Conservation (phyloP, 2,888 invertebrate species). For the Rhagophthalmus giganteus region DNA sequence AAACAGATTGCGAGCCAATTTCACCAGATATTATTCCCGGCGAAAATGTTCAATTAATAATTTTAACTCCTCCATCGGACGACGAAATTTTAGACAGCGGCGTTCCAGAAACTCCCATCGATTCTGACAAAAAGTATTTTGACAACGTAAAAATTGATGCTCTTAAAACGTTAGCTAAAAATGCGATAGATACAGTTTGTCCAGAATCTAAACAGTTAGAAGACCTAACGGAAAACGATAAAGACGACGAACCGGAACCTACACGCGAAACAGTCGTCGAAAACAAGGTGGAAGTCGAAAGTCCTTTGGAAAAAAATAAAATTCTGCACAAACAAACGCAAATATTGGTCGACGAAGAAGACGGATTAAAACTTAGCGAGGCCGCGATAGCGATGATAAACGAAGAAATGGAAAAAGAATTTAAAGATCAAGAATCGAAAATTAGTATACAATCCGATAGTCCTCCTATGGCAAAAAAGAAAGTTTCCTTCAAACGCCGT, state of each 20-base stretch:
- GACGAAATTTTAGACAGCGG: slow-evolving; percentile 49
- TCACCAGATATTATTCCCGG: slow-evolving; percentile 32
- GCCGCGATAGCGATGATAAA: slow-evolving; percentile 36
- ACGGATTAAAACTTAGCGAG: slow-evolving; percentile 48
- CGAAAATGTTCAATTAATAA: slow-evolving; percentile 49
- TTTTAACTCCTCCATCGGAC: slow-evolving; percentile 53
- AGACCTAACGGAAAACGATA: slow-evolving; percentile 19
- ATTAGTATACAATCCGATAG: slow-evolving; percentile 39
- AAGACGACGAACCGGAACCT: background rate
- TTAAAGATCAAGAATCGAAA: slow-evolving; percentile 34
- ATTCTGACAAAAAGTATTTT: slow-evolving; percentile 41
- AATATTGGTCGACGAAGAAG: slow-evolving; percentile 50
- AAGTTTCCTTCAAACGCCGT: slow-evolving; percentile 51
- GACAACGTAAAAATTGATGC: slow-evolving; percentile 42
- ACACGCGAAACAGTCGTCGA: background rate
- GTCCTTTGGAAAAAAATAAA: background rate
- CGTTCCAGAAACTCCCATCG: slow-evolving; percentile 45
- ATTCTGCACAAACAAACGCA: slow-evolving; percentile 4
- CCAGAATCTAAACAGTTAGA: slow-evolving; percentile 37
- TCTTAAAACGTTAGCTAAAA: slow-evolving; percentile 48
- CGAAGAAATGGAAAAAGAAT: slow-evolving; percentile 29
- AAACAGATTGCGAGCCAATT: slow-evolving; percentile 9
- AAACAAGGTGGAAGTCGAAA: background rate
- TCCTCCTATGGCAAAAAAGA: slow-evolving; percentile 48
- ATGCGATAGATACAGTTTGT: slow-evolving; percentile 45